phyloP scores from a whole-genome alignment of 2,888 invertebrate species.

The Idaea biselata region DNA sequence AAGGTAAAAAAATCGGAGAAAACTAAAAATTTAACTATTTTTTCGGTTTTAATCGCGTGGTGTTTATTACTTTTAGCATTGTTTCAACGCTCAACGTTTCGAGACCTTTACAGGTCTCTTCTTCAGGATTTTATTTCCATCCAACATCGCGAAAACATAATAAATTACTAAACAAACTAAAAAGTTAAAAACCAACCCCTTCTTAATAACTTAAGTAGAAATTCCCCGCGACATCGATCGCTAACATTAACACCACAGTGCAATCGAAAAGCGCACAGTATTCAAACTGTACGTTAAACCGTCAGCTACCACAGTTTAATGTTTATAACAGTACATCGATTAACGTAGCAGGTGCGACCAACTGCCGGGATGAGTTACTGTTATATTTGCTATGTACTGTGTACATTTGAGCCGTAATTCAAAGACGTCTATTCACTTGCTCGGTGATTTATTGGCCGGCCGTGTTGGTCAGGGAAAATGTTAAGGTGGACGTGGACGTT shows the following conservation, averaged over 20 bases:
- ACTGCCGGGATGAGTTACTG: conserved; percentile 66
- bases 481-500: not conserved
- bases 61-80: no score
- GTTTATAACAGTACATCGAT: conserved; percentile 57
- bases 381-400: conserved; percentile 53
- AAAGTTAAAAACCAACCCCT: no score
- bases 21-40: no score
- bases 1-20: no score
- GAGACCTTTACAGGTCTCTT: no score
- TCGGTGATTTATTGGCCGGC: conserved; percentile 1
- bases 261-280: conserved; percentile 15
- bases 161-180: no score
- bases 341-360: conserved; percentile 68
- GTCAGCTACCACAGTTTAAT: conserved; percentile 23
- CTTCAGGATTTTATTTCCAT: no score
- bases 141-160: no score
- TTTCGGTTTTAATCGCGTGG: no score
- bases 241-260: conserved; percentile 24
- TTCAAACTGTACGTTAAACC: not conserved
- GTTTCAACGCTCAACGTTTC: no score
- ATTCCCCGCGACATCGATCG: no score
- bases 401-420: conserved; percentile 8
- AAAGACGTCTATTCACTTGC: conserved; percentile 1
- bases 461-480: not conserved
- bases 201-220: no score